Conservation (phyloP, 1,140 invertebrate species). For the Laupala kohalensis region DNA sequence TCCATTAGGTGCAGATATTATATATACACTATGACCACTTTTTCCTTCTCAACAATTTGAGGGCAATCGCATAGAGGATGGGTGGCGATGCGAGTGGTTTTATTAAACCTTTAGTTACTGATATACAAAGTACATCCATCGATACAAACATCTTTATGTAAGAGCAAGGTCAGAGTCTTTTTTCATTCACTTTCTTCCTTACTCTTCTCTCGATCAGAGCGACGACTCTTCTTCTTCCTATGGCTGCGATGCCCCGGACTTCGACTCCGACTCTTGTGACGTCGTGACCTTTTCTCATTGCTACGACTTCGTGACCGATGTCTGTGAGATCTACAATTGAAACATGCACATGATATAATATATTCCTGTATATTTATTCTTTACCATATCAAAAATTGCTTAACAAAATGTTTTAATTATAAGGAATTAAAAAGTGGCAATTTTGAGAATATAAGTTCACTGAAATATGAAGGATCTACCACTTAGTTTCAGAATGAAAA, state of each 20-base stretch:
- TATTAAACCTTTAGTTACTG: not conserved
- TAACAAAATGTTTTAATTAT: not conserved
- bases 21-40: too few species aligned
- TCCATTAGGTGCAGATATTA: too few species aligned
- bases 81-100: too few species aligned
- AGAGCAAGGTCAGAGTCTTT: not conserved
- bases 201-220: slow-evolving; percentile 36
- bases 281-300: slow-evolving; percentile 37
- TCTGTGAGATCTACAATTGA: slow-evolving; percentile 30
- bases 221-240: slow-evolving; percentile 47
- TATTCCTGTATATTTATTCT: too few species aligned
- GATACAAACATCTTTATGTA: not conserved
- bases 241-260: slow-evolving; percentile 39
- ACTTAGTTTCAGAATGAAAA: not conserved
- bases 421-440: not conserved
- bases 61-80: too few species aligned
- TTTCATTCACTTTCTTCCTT: slow-evolving; percentile 43
- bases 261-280: slow-evolving; percentile 41
- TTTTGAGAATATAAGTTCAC: too few species aligned
- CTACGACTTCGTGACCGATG: slow-evolving; percentile 36
- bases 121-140: not conserved
- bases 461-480: too few species aligned
- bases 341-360: not conserved
- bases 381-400: not conserved
- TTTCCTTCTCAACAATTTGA: too few species aligned